A percentile compares a stretch with the other conserved stretches of the same genome.
Evolutionary conservation across 2,888 invertebrate species (phyloP).

Genomic region (Heliconius ismenius): DNA sequence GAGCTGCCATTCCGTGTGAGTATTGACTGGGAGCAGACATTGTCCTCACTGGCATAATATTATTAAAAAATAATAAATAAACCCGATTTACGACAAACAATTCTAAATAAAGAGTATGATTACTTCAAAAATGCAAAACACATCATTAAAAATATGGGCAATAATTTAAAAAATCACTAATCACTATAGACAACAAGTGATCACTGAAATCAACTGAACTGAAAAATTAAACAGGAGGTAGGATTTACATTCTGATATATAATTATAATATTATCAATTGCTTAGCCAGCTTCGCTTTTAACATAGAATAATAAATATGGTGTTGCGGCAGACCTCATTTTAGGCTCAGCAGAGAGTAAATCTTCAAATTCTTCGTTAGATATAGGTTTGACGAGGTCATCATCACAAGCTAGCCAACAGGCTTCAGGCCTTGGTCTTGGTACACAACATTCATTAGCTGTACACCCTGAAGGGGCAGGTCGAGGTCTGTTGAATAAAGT

Average conservation of each 20-base stretch:
- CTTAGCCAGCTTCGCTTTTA: constrained; percentile 79
- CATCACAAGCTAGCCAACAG: constrained; percentile 93
- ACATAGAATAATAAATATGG: constrained; percentile 94
- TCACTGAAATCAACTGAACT: background rate
- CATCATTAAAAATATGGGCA: background rate
- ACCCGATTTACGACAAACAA: background rate
- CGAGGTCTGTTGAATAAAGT: constrained; percentile 66
- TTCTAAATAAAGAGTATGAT: constrained; percentile 2
- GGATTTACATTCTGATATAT: constrained; percentile 3
- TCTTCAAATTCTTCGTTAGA: constrained; percentile 90
- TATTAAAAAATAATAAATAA: constrained; percentile 4
- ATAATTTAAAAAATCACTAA: background rate
- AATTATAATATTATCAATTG: background rate
- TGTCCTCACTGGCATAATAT: constrained; percentile 11
- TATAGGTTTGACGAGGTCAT: constrained; percentile 91
- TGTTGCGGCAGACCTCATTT: constrained; percentile 88
- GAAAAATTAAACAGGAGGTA: constrained; percentile 20
- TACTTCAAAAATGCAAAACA: background rate
- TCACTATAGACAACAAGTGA: background rate
- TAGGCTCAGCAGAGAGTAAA: constrained; percentile 87
- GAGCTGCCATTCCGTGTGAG: constrained; percentile 16
- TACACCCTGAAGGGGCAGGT: constrained; percentile 63
- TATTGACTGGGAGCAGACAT: constrained; percentile 6
- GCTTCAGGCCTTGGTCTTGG: constrained; percentile 68
- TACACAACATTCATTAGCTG: constrained; percentile 81